Evolutionary conservation across 2,797 vertebrate species (phyloP).

Genomic region (Orientallactaga sibirica): DNA sequence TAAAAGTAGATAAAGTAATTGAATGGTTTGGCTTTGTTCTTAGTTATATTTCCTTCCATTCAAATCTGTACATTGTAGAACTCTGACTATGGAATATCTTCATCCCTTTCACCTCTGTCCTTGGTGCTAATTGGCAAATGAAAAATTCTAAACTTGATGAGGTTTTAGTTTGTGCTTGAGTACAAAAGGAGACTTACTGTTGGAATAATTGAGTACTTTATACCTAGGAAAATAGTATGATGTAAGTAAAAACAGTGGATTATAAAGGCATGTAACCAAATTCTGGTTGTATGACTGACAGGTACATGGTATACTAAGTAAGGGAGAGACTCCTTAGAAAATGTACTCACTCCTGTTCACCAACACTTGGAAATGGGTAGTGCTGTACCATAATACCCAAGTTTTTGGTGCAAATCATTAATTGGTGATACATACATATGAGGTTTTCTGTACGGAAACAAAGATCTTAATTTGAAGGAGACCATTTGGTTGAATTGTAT

Average conservation of each 20-base stretch:
- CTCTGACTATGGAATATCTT: conserved; percentile 74
- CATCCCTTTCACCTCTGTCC: conserved; percentile 76
- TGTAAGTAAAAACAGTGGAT: conserved; percentile 76
- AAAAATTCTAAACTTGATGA: conserved; percentile 86
- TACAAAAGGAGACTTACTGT: conserved; percentile 81
- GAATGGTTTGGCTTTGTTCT: conserved; percentile 84
- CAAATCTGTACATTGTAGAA: conserved; percentile 77
- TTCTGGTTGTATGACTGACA: conserved; percentile 72
- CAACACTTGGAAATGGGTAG: conserved; percentile 78
- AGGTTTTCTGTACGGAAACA: conserved; percentile 79
- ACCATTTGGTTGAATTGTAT: conserved; percentile 74
- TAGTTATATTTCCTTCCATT: conserved; percentile 77
- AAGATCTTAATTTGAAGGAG: conserved; percentile 82
- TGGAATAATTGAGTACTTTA: conserved; percentile 68
- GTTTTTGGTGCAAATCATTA: conserved; percentile 74
- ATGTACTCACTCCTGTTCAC: conserved; percentile 60
- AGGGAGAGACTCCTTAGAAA: conserved; percentile 75
- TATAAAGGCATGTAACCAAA: conserved; percentile 73
- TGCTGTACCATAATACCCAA: conserved; percentile 63
- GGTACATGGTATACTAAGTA: conserved; percentile 77
- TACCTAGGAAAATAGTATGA: conserved; percentile 71
- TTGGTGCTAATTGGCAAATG: conserved; percentile 87
- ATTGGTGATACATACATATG: conserved; percentile 70
- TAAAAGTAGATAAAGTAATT: conserved; percentile 81
- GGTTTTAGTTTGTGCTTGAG: conserved; percentile 79